Base-by-base conservation (phyloP, 2,797 vertebrate genomes). In the Falco concolor region DNA sequence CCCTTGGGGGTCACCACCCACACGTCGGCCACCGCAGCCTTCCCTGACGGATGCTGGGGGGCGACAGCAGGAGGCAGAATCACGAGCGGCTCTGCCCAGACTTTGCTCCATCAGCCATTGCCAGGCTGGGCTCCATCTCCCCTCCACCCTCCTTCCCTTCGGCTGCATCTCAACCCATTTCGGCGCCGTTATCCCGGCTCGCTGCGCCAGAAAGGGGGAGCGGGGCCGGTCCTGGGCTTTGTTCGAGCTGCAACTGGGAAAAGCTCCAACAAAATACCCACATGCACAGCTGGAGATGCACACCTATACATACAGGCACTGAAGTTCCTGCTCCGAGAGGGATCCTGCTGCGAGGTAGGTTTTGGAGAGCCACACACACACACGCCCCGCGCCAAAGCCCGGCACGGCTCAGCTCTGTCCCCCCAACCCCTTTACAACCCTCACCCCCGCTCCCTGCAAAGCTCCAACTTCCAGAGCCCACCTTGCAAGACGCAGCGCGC, bases 171-270 rank as follows among this genome's bases (percentile, higher is more conserved):
- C 81, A 73, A 81, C 70, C 63, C 81, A 30, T 90, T 89, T 44
- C 25, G 44, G 70, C 19, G 52, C 84, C 91, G 90, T 92, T 96
- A 96, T 92, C 95, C 92, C 89, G 38, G 42, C 54, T 87, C 23
- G 18, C 72, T 40, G 89, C 59, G 20, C 70, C 30, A 24, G 38
- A 64, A 68, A 12, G 5, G 47, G 60, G 57, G 44, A 79, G 82
- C 15, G 24, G 56, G 83, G 67, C 72, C 67, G 68, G 59, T 84
- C 77, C 87, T 21, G 59, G n/a, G 69, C 93, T 95, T 95, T 95
- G 89, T 95, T 97, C 91, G 24, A 79, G 87, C 81, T 5, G 81
- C 45, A 54, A 61, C 77, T 56, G 81, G 70, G 77, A 81, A 69
- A 73, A 87, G 89, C 94, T 89, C 91, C 86, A 84, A 76, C 86